Percentiles rank a stretch among this genome's conserved stretches.
Conservation (phyloP, 2,888 invertebrate species). For the Apodemia zela region DNA sequence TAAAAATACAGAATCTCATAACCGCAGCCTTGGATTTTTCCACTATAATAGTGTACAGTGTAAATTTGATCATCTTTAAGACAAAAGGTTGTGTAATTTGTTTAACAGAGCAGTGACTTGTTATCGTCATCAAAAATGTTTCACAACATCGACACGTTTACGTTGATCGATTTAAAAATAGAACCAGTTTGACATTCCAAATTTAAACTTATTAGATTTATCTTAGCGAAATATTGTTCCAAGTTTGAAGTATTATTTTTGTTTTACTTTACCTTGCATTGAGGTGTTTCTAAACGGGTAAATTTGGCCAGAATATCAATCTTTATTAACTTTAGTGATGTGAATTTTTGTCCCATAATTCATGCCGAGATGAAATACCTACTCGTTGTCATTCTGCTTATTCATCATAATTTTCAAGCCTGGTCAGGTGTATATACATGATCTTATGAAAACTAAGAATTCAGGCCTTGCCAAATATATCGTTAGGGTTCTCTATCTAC, state of each 20-base stretch:
- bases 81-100: slow-evolving; percentile 24
- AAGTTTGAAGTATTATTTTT: neutral
- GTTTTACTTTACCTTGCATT: neutral
- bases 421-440: too few species aligned
- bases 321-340: too few species aligned
- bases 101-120: slow-evolving; percentile 19
- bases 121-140: neutral
- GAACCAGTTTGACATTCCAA: slow-evolving; percentile 4
- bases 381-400: too few species aligned
- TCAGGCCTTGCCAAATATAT: too few species aligned
- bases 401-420: too few species aligned
- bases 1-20: neutral
- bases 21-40: slow-evolving; percentile 22
- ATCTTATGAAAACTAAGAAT: too few species aligned
- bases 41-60: slow-evolving; percentile 21
- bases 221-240: neutral
- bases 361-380: too few species aligned
- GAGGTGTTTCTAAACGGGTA: too few species aligned
- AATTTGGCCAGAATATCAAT: too few species aligned
- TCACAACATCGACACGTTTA: slow-evolving; percentile 13
- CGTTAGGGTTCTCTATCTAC: too few species aligned
- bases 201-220: neutral
- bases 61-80: slow-evolving; percentile 26
- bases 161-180: slow-evolving; percentile 12
- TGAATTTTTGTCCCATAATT: too few species aligned